These are phyloP conservation scores for Nyctibius bracteatus DNA, from an alignment of 2,113 vertebrate genomes.

Conservation along the genomic window DNA sequence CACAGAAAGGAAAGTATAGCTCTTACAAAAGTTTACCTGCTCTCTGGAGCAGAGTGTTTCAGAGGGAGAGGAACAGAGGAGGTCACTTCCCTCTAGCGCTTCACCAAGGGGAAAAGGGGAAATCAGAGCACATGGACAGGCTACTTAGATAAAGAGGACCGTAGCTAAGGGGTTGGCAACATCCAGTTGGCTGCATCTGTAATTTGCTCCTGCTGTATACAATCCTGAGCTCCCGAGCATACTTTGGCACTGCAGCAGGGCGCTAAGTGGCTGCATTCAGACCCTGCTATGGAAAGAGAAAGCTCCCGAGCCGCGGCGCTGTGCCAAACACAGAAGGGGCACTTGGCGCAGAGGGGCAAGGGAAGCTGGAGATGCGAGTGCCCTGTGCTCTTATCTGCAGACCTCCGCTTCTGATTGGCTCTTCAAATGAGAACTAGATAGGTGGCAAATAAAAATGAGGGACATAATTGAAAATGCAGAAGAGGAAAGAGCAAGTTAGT, in stretches of 20 bases:
- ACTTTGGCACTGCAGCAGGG: not conserved
- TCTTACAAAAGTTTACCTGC: not conserved
- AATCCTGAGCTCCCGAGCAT: not conserved
- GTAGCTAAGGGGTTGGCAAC: not conserved
- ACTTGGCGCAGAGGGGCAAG: not conserved
- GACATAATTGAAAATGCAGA: not conserved
- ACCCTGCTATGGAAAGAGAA: not conserved
- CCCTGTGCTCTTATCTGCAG: not conserved
- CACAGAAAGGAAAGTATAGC: too few relatives aligned
- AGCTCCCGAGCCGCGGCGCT: not conserved
- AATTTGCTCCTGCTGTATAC: not conserved
- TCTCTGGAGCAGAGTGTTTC: not conserved
- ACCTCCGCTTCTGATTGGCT: not conserved
- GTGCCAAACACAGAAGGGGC: not conserved
- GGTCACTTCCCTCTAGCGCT: not conserved
- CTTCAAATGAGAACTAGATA: not conserved
- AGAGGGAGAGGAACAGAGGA: not conserved
- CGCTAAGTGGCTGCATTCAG: slow-evolving; percentile 8
- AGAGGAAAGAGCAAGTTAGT: not conserved
- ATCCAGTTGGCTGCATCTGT: not conserved
- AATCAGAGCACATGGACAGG: not conserved
- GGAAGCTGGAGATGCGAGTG: rapidly evolving
- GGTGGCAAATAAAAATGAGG: not conserved
- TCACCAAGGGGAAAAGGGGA: not conserved
- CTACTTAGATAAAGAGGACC: not conserved